Evolutionary conservation across 1,140 invertebrate species (phyloP), one percentile per base, ranked within the genome.

Genomic region (Rhagoletis pomonella): DNA sequence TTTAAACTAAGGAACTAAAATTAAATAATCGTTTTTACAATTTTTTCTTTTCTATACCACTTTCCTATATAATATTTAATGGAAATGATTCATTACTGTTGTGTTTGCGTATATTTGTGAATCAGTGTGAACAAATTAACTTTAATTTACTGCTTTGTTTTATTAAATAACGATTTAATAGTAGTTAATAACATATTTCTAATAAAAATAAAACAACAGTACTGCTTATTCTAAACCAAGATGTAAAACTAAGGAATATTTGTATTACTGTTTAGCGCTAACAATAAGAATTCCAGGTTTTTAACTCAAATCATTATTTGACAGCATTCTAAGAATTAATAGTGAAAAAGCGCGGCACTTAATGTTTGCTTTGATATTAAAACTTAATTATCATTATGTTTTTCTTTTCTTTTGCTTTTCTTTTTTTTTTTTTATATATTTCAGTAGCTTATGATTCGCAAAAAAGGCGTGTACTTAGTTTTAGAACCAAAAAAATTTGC

Each of bases 161-260:
- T 55, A 55, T 47, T 69, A 69, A 44, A 14, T 81, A 9, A 42
- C 55, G 44, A 14, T 55, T 55, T 81, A 17, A 81, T 81, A 81
- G 17, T 81, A 55, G 47, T 81, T 69, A 69, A 81, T n/a, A 55
- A 50, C 73, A 55, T 55, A 47, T 55, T 81, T 19, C n/a, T n/a
- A 81, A 50, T 47, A 73, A 73, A 47, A 14, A 55, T 55, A 55
- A 50, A 81, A 81, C 50, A 50, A 50, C n/a, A 81, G 47, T 12
- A n/a, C 17, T 55, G 9, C 73, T 81, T 81, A 81, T 3, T n/a
- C 47, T 81, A 81, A 81, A 47, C 47, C 44, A 81, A 81, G 55
- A 55, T 73, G 47, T 81, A 81, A 81, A n/a, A 81, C 47, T 81
- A 81, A 58, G 55, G 73, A 44, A 17, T 44, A 73, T 73, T 17